Conservation (phyloP, 2,888 invertebrate genomes). For the Euplexia lucipara region DNA sequence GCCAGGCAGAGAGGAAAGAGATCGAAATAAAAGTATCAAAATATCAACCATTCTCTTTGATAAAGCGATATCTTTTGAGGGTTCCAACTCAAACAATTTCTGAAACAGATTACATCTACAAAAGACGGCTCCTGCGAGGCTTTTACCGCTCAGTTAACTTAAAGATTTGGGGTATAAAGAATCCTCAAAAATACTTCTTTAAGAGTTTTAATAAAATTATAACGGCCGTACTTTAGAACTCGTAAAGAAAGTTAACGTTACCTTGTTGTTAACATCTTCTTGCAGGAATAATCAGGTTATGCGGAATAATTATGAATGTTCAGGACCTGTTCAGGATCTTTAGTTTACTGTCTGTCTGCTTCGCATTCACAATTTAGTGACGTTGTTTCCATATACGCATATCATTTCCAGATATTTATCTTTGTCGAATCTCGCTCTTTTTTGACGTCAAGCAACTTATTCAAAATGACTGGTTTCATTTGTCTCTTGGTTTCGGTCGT, state of each 20-base stretch:
- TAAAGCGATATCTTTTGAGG: slow-evolving; percentile 47
- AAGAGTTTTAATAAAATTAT: slow-evolving; percentile 55
- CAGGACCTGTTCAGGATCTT: not conserved
- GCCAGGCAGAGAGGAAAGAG: slow-evolving; percentile 26
- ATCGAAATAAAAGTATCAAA: slow-evolving; percentile 40
- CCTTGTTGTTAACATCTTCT: slow-evolving; percentile 43
- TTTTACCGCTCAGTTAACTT: slow-evolving; percentile 56
- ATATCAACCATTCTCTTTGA: slow-evolving; percentile 57
- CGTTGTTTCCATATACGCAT: slow-evolving; percentile 1
- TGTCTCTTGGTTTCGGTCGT: slow-evolving; percentile 20
- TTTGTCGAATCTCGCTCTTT: slow-evolving; percentile 50
- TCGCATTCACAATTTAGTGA: slow-evolving; percentile 8
- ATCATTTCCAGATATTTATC: slow-evolving; percentile 44
- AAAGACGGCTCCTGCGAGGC: slow-evolving; percentile 36
- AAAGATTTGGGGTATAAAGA: slow-evolving; percentile 56
- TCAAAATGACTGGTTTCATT: slow-evolving; percentile 36
- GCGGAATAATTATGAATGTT: slow-evolving; percentile 22
- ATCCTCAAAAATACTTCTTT: slow-evolving; percentile 56
- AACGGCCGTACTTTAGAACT: slow-evolving; percentile 47
- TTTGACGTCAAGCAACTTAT: slow-evolving; percentile 52
- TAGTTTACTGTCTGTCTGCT: slow-evolving; percentile 9
- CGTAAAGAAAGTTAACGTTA: slow-evolving; percentile 47
- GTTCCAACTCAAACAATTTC: slow-evolving; percentile 54
- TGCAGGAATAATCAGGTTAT: slow-evolving; percentile 23
- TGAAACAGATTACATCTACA: slow-evolving; percentile 55